A percentile compares a stretch with the other conserved stretches of the same genome.
Evolutionary conservation across 2,797 vertebrate genomes (phyloP).

Genomic region (Diglossa cyanea): DNA sequence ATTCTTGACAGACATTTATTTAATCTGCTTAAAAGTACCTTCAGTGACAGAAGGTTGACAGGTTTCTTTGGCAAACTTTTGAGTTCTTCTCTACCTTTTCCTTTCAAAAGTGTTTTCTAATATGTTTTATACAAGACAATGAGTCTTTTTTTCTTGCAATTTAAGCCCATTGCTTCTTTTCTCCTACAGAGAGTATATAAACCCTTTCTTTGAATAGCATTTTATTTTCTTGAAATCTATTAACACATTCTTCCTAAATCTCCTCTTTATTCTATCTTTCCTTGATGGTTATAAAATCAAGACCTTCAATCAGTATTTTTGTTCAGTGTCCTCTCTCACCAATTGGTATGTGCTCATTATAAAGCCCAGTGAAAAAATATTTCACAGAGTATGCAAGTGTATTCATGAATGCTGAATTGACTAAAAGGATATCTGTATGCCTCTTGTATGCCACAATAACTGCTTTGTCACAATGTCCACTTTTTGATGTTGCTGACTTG

Average conservation of each 20-base stretch:
- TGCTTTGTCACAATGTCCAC: neutral
- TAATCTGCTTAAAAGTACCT: neutral
- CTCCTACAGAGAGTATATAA: neutral
- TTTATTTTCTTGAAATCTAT: neutral
- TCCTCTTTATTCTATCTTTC: neutral
- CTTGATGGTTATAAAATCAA: neutral
- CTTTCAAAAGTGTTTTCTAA: neutral
- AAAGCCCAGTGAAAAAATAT: neutral
- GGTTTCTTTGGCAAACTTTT: neutral
- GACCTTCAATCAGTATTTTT: neutral
- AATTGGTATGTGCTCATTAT: neutral
- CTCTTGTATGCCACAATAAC: neutral
- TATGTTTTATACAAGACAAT: neutral
- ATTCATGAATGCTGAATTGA: neutral
- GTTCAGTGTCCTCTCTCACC: neutral
- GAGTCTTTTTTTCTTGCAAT: neutral
- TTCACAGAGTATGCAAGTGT: neutral
- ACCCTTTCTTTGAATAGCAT: neutral
- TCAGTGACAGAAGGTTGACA: neutral
- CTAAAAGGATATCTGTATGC: neutral
- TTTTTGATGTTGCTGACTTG: neutral
- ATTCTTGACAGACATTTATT: neutral
- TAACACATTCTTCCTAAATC: neutral
- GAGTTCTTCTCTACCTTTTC: neutral
- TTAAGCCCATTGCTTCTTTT: neutral